These are phyloP conservation scores for Pedionomus torquatus DNA, from an alignment of 2,113 vertebrate genomes.

Conservation along the genomic window DNA sequence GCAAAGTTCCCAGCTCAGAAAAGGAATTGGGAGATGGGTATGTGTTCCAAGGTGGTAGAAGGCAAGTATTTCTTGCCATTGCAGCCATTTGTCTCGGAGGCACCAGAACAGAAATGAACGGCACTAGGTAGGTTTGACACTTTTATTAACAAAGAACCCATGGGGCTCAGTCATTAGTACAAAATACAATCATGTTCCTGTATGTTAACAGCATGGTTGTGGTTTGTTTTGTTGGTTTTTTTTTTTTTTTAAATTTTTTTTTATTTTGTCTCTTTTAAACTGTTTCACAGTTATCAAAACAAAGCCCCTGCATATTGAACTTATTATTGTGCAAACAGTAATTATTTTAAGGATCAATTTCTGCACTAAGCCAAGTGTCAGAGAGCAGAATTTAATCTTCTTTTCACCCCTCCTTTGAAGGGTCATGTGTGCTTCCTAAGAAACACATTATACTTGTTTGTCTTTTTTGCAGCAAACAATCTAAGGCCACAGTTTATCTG, in stretches of 20 bases:
- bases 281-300: conserved; percentile 74
- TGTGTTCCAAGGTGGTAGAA: not conserved
- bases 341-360: conserved; percentile 63
- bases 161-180: conserved; percentile 77
- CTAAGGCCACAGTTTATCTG: conserved; percentile 77
- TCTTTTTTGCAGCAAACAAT: conserved; percentile 70
- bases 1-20: not conserved
- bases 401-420: conserved; percentile 26
- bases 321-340: conserved; percentile 73
- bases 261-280: conserved; percentile 68
- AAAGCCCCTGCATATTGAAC: conserved; percentile 66
- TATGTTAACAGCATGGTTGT: conserved; percentile 62
- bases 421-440: conserved; percentile 19
- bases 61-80: not conserved
- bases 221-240: not conserved
- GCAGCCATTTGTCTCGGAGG: not conserved
- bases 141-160: conserved; percentile 85
- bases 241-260: conserved; percentile 29
- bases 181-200: conserved; percentile 77
- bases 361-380: conserved; percentile 44
- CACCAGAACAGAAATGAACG: not conserved
- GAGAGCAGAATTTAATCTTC: conserved; percentile 55
- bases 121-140: not conserved
- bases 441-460: conserved; percentile 25
- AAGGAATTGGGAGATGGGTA: not conserved